Percentiles rank a stretch among this genome's conserved stretches.
These are phyloP conservation scores for Callaeas wilsoni DNA, from an alignment of 2,113 vertebrate species.

Conservation along the genomic window DNA sequence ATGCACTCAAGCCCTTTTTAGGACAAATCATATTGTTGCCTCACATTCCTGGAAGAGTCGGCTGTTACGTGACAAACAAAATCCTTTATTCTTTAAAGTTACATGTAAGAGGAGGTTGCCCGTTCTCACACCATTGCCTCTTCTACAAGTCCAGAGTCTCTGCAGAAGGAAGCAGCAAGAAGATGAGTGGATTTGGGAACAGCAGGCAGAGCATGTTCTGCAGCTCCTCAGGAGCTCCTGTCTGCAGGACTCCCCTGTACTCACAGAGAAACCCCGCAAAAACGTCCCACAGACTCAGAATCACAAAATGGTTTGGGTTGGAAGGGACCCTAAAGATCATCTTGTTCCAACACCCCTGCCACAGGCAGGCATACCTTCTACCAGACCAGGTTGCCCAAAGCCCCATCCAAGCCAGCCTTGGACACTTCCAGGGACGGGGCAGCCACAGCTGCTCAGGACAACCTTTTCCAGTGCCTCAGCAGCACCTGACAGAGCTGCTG, in stretches of 20 bases:
- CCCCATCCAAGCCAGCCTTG: background rate
- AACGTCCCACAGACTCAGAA: background rate
- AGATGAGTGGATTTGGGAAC: background rate
- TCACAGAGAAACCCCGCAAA: background rate
- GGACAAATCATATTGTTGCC: background rate
- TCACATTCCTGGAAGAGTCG: background rate
- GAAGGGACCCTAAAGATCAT: background rate
- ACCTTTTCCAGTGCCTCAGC: background rate
- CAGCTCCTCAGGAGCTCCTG: background rate
- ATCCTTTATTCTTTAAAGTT: background rate
- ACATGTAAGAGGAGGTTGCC: background rate
- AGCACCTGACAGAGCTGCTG: background rate
- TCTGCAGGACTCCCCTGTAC: background rate
- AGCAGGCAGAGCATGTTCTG: background rate
- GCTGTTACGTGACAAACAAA: background rate
- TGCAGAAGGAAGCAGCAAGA: background rate
- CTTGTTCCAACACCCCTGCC: background rate
- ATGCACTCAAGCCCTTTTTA: rapidly evolving
- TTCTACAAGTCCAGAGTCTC: background rate
- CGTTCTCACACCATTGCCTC: background rate
- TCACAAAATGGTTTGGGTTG: background rate
- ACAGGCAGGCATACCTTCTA: background rate
- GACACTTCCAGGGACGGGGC: background rate
- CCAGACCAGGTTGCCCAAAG: too few relatives aligned
- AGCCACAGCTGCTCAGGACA: background rate